Evolutionary conservation across 2,888 invertebrate genomes (phyloP), one percentile per base, ranked within the genome.

Genomic region (Dorcus hopei): DNA sequence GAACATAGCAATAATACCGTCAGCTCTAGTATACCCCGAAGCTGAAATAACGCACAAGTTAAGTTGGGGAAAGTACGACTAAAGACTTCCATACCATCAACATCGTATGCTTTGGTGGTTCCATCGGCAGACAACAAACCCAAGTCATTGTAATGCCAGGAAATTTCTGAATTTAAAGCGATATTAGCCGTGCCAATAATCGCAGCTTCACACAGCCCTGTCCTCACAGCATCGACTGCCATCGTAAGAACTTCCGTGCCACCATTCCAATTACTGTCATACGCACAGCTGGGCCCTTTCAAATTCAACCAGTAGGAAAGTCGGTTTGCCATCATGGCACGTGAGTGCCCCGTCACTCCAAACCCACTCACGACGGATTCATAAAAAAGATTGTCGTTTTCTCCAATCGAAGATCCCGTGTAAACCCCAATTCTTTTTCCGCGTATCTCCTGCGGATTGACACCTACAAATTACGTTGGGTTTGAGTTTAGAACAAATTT

Each of bases 261-360:
- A 40, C 86, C 85, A 1, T 86, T 83, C 80, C 88, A 88, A 16
- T 87, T 87, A 40, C 85, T 83, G 72, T 88, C 87, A 53, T 87
- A 81, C 1, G 85, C 80, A 69, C 82, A 85, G 70, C 81, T 81
- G 19, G 79, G 79, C 72, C 84, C 95, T 70, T 90, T 90, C 23
- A 94, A 83, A 50, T 96, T 95, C 61, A 97, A 83, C 82, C 90
- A 90, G 76, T 93, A 97, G 0, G 96, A 95, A 66, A 97, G 86
- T 54, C 97, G 86, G 79, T 97, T 97, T 11, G 96, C 91, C 79
- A 97, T 86, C 96, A 97, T 96, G n/a, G 95, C 93, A 61, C 95
- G 86, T 65, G 93, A 91, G 77, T 87, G 87, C 1, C 88, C 89
- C 52, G 87, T 85, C 70, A 89, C 81, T 52, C 84, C 84, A 75